phyloP scores from a whole-genome alignment of 2,113 vertebrate genomes.

The Microtus montanus region DNA sequence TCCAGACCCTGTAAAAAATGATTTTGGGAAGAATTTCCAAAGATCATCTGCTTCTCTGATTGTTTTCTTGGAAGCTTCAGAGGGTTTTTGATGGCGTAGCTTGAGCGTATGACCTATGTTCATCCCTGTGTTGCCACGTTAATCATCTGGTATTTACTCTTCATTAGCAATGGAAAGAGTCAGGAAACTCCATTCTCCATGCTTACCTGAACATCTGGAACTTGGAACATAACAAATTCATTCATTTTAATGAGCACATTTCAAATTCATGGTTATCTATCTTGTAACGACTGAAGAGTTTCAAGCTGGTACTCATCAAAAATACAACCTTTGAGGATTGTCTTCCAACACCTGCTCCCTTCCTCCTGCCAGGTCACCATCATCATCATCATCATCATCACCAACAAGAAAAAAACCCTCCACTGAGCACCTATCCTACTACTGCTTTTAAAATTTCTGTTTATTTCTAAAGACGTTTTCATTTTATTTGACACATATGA shows the following conservation, averaged over 20 bases:
- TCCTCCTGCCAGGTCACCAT: background rate
- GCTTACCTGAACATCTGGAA: slow-evolving; percentile 65
- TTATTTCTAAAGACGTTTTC: background rate
- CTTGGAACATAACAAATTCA: slow-evolving; percentile 27
- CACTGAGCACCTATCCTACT: background rate
- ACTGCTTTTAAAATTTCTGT: background rate
- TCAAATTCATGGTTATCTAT: slow-evolving; percentile 37
- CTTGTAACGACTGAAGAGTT: slow-evolving; percentile 45
- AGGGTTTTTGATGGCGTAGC: background rate
- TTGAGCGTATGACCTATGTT: rapidly evolving
- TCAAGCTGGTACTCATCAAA: slow-evolving; percentile 38
- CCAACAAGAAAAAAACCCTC: background rate
- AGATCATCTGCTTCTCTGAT: background rate
- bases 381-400: background rate
- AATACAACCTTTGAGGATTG: slow-evolving; percentile 13
- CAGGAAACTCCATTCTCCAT: background rate
- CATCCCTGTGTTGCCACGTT: background rate
- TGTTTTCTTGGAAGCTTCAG: slow-evolving; percentile 3
- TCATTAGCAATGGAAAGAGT: slow-evolving; percentile 51
- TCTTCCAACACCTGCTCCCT: background rate
- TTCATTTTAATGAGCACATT: slow-evolving; percentile 58
- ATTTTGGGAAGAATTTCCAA: background rate
- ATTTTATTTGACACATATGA: background rate
- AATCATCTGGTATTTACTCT: slow-evolving; percentile 43
- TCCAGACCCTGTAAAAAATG: background rate